phyloP scores from a whole-genome alignment of 1,140 invertebrate species.

The Aradophagus sp. region DNA sequence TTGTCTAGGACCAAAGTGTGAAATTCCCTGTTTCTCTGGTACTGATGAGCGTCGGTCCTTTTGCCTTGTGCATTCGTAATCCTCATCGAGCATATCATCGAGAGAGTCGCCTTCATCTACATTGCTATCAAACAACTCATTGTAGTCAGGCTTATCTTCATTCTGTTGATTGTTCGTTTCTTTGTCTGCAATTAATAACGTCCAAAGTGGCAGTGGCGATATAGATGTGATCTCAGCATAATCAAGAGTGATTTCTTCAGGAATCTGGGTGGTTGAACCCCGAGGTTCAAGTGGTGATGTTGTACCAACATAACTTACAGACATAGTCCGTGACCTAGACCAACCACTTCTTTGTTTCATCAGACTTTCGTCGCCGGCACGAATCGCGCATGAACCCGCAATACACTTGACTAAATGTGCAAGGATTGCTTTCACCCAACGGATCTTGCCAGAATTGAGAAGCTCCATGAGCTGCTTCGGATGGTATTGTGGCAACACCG shows the following conservation, averaged over 20 bases:
- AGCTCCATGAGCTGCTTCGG: constrained; percentile 99
- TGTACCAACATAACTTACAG: constrained; percentile 85
- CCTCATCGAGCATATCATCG: constrained; percentile 85
- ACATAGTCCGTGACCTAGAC: constrained; percentile 90
- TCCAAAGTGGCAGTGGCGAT: constrained; percentile 96
- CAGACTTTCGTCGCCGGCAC: constrained; percentile 79
- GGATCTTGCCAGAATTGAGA: constrained; percentile 98
- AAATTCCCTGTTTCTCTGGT: constrained; percentile 82
- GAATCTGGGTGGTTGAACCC: constrained; percentile 79
- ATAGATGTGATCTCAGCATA: constrained; percentile 98
- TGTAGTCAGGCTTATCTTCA: constrained; percentile 83
- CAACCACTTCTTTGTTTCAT: constrained; percentile 78
- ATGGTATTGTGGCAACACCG: constrained; percentile 99
- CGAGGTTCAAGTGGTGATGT: constrained; percentile 77
- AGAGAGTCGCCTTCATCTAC: constrained; percentile 86
- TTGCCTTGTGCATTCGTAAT: constrained; percentile 77
- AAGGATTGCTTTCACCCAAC: constrained; percentile 98
- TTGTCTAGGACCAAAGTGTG: constrained; percentile 89
- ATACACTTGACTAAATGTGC: constrained; percentile 94
- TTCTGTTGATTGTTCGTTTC: constrained; percentile 77
- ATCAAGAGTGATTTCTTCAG: constrained; percentile 91
- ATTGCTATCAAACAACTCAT: constrained; percentile 88
- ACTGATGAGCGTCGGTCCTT: constrained; percentile 80
- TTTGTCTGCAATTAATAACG: constrained; percentile 93
- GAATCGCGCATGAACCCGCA: constrained; percentile 78